Evolutionary conservation across 2,888 invertebrate species (phyloP).

Genomic region (Nebria brevicollis): DNA sequence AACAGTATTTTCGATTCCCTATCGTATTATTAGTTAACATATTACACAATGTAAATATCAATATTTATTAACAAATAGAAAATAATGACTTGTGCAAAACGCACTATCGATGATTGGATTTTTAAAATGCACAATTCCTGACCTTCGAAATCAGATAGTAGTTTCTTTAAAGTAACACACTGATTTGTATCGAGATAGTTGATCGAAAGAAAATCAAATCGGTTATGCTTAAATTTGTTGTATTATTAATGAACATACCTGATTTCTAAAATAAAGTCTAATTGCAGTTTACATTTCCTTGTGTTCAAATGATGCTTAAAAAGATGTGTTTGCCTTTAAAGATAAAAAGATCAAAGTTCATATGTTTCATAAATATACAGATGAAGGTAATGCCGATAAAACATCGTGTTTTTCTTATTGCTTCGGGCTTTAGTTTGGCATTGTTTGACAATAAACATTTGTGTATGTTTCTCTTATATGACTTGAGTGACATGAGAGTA

Average conservation of each 20-base stretch:
- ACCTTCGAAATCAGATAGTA: constrained; percentile 5
- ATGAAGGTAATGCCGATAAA: neutral
- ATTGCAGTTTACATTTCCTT: neutral
- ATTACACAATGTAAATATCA: constrained; percentile 10
- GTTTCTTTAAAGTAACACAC: neutral
- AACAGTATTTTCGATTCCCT: neutral
- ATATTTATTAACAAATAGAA: neutral
- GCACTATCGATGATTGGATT: constrained; percentile 10
- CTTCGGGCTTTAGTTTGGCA: too few relatives aligned
- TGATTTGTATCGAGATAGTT: too few relatives aligned
- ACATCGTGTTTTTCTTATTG: neutral
- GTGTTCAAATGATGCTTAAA: neutral
- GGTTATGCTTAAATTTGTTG: too few relatives aligned
- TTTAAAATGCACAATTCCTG: constrained; percentile 8
- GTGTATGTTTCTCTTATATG: neutral
- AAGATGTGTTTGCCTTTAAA: constrained; percentile 22
- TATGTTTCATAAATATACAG: constrained; percentile 7
- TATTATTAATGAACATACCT: neutral
- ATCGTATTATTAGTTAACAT: neutral
- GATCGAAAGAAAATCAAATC: too few relatives aligned
- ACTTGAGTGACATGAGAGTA: neutral
- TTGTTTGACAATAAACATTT: neutral
- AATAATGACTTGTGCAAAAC: neutral
- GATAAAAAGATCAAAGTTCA: constrained; percentile 40
- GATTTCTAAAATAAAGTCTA: neutral